phyloP scores from a whole-genome alignment of 2,888 invertebrate species.

The Hyposoter dolosus region DNA sequence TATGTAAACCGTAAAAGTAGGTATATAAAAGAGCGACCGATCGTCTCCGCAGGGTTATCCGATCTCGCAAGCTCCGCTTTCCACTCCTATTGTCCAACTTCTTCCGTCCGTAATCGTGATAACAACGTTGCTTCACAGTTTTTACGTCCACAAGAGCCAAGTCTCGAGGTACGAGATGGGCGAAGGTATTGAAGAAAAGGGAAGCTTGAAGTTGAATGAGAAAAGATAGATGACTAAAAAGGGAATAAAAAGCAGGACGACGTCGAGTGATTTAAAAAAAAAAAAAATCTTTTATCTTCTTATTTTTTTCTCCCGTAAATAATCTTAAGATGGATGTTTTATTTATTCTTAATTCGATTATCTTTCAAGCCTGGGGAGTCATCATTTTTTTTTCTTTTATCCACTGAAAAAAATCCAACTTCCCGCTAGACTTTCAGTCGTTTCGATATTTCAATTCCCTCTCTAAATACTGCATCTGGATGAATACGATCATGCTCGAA shows the following conservation, averaged over 20 bases:
- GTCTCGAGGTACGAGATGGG: constrained; percentile 33
- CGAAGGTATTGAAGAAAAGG: constrained; percentile 51
- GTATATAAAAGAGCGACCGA: constrained; percentile 45
- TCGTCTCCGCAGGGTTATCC: constrained; percentile 68
- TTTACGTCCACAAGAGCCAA: constrained; percentile 52
- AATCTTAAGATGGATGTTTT: background rate
- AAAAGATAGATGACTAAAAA: constrained; percentile 26
- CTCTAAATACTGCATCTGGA: background rate
- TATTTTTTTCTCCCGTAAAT: constrained; percentile 4
- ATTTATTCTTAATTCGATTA: background rate
- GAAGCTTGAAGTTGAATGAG: constrained; percentile 51
- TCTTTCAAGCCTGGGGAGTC: background rate
- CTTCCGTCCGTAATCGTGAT: constrained; percentile 64
- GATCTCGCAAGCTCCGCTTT: constrained; percentile 71
- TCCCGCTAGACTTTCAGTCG: background rate
- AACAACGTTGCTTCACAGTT: constrained; percentile 58
- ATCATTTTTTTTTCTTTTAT: background rate
- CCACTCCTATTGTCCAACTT: constrained; percentile 68
- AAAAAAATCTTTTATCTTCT: constrained; percentile 47
- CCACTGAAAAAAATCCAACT: background rate
- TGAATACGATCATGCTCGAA: background rate
- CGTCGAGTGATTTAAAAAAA: constrained; percentile 44
- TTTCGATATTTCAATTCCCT: background rate
- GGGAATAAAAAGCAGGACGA: constrained; percentile 13
- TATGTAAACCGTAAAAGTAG: constrained; percentile 15